Evolutionary conservation across 2,888 invertebrate species (phyloP), one percentile per base, ranked within the genome.

Genomic region (Empis stercorea): DNA sequence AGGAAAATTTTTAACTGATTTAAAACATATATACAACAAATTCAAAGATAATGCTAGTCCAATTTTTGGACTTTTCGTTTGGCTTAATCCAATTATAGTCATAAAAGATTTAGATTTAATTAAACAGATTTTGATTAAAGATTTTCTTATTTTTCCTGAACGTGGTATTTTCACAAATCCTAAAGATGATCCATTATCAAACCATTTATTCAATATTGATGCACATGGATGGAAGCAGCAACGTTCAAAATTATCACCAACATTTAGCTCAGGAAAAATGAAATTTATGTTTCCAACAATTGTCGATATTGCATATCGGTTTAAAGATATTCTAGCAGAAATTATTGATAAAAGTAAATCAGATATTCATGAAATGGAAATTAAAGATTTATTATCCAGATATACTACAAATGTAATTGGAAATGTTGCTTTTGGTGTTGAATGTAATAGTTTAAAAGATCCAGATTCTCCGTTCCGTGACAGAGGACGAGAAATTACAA

Each of bases 221-320:
- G 71, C 70, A 1, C 57, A 62, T 0, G 65, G 66, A 30, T 75
- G 75, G 75, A 70, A 66, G 44, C 58, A 62, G 16, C 59, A 73
- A 51, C 59, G 75, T 27, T 54, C 60, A 0, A 71, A 72, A 38
- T 48, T 74, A 42, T 68, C 71, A 3, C 71, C 73, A 1, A 70
- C 72, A 0, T 75, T 75, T 54, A 71, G 73, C 5, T 68, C 72
- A 0, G 68, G 71, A 5, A 74, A 73, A 58, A 71, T 75, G 63
- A 72, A 68, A 48, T 61, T 60, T 30, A 72, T 73, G 71, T 66
- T 70, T 53, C 60, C 63, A n/a, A 61, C 62, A 0, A 58, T 72
- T 11, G 56, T 62, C 2, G 54, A 61, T 9, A 68, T 71, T 30
- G 61, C 61, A 0, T 51, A 63, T 2, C 53, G 57, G 2, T 56